Conservation (phyloP, 2,797 vertebrate species). For the Alfaro cultratus region DNA sequence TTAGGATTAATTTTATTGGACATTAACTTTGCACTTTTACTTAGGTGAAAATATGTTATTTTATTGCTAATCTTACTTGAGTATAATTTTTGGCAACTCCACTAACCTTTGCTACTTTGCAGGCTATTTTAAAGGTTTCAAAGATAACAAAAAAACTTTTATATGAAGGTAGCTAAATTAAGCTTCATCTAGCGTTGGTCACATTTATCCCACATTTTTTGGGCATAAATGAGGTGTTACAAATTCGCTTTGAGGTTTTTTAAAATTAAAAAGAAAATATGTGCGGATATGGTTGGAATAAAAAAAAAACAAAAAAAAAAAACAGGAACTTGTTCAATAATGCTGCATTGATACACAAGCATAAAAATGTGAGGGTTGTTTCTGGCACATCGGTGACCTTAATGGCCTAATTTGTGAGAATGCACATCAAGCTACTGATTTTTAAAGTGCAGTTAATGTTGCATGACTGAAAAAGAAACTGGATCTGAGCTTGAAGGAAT, state of each 20-base stretch:
- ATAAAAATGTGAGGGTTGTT: conserved; percentile 68
- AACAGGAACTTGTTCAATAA: conserved; percentile 58
- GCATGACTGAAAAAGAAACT: conserved; percentile 80
- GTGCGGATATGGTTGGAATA: conserved; percentile 41
- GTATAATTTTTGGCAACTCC: not conserved
- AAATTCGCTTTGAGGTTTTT: conserved; percentile 22
- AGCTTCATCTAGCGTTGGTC: not conserved
- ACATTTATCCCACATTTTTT: not conserved
- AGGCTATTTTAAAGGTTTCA: not conserved
- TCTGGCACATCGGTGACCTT: conserved; percentile 74
- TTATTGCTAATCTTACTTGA: not conserved
- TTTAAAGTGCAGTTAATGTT: conserved; percentile 81
- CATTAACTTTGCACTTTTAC: not conserved
- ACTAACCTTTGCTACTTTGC: not conserved
- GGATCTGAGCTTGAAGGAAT: conserved; percentile 77
- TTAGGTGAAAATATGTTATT: not conserved
- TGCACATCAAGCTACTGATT: conserved; percentile 79
- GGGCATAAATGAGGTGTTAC: conserved; percentile 13
- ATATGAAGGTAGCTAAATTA: not conserved
- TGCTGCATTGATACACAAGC: conserved; percentile 69
- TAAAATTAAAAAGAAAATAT: conserved; percentile 29
- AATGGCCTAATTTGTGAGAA: conserved; percentile 79
- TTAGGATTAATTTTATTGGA: not conserved
- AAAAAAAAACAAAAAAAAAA: not conserved
- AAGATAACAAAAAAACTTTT: not conserved